phyloP scores from a whole-genome alignment of 2,113 vertebrate genomes.

The Fregata magnificens region DNA sequence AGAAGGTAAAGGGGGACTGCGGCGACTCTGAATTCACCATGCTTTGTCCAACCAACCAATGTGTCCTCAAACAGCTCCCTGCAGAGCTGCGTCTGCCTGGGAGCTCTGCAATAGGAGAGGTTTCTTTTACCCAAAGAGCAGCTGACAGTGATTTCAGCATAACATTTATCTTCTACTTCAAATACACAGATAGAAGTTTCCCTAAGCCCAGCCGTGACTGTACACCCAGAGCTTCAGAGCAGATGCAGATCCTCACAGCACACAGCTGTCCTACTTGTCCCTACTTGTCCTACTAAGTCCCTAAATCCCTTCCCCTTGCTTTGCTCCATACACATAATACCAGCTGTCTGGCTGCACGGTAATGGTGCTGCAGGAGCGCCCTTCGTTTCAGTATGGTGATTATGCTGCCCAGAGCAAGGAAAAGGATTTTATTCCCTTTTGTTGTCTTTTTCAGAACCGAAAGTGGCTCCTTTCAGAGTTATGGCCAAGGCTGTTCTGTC shows the following conservation, averaged over 20 bases:
- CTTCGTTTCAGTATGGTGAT: neutral
- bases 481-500: constrained; percentile 84
- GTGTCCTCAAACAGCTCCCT: neutral
- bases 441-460: constrained; percentile 82
- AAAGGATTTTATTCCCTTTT: neutral
- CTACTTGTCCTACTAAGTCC: neutral
- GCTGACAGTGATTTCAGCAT: neutral
- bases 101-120: rapidly evolving
- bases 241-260: neutral
- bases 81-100: neutral
- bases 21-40: rapidly evolving
- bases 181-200: neutral
- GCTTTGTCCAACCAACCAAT: rapidly evolving
- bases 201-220: neutral
- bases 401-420: neutral
- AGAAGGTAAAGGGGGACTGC: constrained; percentile 78
- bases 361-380: neutral
- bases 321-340: neutral
- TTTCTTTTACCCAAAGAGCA: neutral
- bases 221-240: neutral
- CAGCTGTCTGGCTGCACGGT: neutral
- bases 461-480: constrained; percentile 81
- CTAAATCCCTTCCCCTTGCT: neutral
- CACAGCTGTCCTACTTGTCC: neutral
- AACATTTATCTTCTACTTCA: neutral